Conservation (phyloP, 2,797 vertebrate genomes). For the Distichodus sexfasciatus region DNA sequence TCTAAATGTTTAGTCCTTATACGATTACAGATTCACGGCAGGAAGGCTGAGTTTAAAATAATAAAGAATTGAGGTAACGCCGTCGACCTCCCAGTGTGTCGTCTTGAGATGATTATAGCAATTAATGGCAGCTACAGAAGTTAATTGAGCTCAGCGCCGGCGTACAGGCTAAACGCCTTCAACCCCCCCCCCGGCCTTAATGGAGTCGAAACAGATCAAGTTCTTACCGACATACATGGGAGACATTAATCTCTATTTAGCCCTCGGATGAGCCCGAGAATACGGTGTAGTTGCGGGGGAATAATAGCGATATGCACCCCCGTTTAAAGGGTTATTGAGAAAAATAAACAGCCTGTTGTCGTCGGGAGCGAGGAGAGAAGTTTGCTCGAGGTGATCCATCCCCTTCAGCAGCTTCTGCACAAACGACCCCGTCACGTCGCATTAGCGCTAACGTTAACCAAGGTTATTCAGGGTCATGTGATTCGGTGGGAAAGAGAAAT, state of each 20-base stretch:
- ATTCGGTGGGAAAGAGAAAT: constrained; percentile 8
- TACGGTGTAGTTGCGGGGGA: too few species aligned
- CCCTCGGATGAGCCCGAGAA: neutral
- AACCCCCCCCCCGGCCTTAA: neutral
- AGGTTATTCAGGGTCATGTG: constrained; percentile 32
- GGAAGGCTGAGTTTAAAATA: constrained; percentile 4
- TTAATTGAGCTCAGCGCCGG: neutral
- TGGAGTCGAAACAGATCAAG: neutral
- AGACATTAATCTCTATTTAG: neutral
- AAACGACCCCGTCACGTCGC: constrained; percentile 14
- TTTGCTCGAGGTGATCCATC: constrained; percentile 29
- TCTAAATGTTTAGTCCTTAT: neutral
- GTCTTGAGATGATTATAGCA: neutral
- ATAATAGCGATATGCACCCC: too few species aligned
- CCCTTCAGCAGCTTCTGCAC: neutral
- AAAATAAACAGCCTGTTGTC: constrained; percentile 8
- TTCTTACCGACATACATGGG: neutral
- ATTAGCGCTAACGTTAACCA: constrained; percentile 31
- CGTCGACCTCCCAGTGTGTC: neutral
- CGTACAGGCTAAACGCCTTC: neutral
- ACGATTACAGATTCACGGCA: neutral
- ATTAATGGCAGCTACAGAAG: neutral
- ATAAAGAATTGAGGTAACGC: neutral
- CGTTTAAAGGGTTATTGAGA: neutral
- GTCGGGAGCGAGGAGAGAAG: constrained; percentile 1